Percentiles rank a stretch among this genome's conserved stretches.
phyloP scores from a whole-genome alignment of 2,797 vertebrate species.

The Argentina silus region DNA sequence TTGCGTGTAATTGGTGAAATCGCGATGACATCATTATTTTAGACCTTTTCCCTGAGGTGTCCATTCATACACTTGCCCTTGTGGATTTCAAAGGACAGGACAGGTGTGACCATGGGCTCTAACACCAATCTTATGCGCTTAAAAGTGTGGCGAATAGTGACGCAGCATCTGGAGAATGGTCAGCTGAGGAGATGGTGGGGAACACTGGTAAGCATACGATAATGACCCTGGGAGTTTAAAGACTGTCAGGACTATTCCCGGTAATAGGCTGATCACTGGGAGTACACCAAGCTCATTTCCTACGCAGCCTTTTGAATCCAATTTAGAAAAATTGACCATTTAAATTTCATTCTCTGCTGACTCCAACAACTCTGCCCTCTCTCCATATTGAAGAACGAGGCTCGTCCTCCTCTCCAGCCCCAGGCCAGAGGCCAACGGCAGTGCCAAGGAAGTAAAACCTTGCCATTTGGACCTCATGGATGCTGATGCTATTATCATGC shows the following conservation, averaged over 20 bases:
- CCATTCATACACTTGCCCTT: too few relatives aligned
- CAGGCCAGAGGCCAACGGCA: background rate
- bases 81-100: too few relatives aligned
- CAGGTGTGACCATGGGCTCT: too few relatives aligned
- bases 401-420: background rate
- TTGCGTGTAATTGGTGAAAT: too few relatives aligned
- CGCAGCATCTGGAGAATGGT: background rate
- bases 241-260: conserved; percentile 40
- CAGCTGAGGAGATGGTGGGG: conserved; percentile 22
- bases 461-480: background rate
- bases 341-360: conserved; percentile 22
- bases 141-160: too few relatives aligned
- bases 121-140: too few relatives aligned
- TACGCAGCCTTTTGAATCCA: conserved; percentile 36
- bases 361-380: conserved; percentile 7
- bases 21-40: too few relatives aligned
- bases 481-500: background rate
- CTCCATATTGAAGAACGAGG: background rate
- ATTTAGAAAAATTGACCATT: conserved; percentile 17
- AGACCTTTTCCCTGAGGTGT: too few relatives aligned
- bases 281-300: conserved; percentile 44
- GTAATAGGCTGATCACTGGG: conserved; percentile 33
- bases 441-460: background rate
- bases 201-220: conserved; percentile 27
- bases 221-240: conserved; percentile 39